A percentile compares a stretch with the other conserved stretches of the same genome.
phyloP scores from a whole-genome alignment of 2,113 vertebrate species.

The Gulo gulo region DNA sequence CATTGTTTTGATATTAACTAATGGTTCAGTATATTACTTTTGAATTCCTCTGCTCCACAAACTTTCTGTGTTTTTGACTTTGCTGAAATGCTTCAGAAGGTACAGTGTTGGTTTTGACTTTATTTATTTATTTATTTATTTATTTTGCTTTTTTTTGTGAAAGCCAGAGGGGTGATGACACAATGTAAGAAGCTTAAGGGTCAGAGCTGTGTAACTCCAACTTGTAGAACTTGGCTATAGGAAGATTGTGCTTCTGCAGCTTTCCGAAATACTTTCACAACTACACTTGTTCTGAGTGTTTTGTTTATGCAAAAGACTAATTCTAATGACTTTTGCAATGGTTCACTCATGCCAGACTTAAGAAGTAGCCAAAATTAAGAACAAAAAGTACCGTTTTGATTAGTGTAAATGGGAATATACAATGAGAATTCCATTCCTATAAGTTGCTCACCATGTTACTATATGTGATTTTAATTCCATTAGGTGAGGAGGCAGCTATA shows the following conservation, averaged over 20 bases:
- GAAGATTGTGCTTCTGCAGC: not conserved
- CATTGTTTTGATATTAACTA: not conserved
- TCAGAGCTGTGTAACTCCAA: not conserved
- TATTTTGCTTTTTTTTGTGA: conserved; percentile 35
- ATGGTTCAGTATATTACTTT: not conserved
- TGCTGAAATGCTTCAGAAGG: conserved; percentile 51
- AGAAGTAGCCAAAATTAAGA: conserved; percentile 60
- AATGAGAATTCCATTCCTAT: conserved; percentile 28
- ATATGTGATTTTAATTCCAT: not conserved
- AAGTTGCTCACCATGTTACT: not conserved
- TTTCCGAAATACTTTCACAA: conserved; percentile 26
- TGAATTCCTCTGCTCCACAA: not conserved
- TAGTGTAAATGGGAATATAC: conserved; percentile 49
- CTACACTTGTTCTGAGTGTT: conserved; percentile 47
- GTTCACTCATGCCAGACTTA: conserved; percentile 17
- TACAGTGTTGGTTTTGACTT: conserved; percentile 58
- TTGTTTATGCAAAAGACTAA: conserved; percentile 49
- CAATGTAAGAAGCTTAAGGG: not conserved
- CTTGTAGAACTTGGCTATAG: not conserved
- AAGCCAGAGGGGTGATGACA: conserved; percentile 23
- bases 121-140: conserved; percentile 13
- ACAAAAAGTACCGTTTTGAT: conserved; percentile 68
- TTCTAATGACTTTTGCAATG: conserved; percentile 13
- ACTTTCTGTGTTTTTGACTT: conserved; percentile 1
- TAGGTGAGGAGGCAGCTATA: not conserved